Evolutionary conservation across 2,113 vertebrate genomes (phyloP).

Genomic region (Climacteris rufus): DNA sequence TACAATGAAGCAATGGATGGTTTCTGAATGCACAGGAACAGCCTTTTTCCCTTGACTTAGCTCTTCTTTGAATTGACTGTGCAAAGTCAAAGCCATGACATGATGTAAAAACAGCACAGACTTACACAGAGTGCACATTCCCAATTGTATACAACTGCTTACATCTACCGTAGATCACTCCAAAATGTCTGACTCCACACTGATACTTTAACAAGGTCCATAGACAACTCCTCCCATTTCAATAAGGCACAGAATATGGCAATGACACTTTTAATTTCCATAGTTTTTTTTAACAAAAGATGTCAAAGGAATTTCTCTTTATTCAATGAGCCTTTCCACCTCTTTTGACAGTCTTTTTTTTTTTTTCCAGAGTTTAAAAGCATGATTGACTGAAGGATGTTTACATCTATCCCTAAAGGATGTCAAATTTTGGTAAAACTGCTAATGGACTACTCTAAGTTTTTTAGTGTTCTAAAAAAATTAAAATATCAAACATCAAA

Average conservation of each 20-base stretch:
- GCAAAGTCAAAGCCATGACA: neutral
- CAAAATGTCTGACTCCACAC: neutral
- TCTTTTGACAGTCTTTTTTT: neutral
- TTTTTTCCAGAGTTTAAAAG: neutral
- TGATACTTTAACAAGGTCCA: neutral
- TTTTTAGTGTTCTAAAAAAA: neutral
- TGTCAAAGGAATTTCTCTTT: neutral
- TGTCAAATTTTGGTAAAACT: neutral
- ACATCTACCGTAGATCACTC: neutral
- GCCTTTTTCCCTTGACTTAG: neutral
- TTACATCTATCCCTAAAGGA: neutral
- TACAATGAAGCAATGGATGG: neutral
- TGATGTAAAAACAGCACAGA: neutral
- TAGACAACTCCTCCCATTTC: neutral
- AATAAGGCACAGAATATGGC: rapidly evolving
- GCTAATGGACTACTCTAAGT: neutral
- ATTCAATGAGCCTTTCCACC: neutral
- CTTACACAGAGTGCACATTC: neutral
- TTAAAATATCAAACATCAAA: too few relatives aligned
- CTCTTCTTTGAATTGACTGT: neutral
- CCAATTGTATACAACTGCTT: neutral
- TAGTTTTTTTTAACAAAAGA: neutral
- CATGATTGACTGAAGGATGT: neutral
- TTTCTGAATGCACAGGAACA: neutral
- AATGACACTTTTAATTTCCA: neutral